Evolutionary conservation across 2,797 vertebrate species (phyloP).

Genomic region (Fringilla coelebs): DNA sequence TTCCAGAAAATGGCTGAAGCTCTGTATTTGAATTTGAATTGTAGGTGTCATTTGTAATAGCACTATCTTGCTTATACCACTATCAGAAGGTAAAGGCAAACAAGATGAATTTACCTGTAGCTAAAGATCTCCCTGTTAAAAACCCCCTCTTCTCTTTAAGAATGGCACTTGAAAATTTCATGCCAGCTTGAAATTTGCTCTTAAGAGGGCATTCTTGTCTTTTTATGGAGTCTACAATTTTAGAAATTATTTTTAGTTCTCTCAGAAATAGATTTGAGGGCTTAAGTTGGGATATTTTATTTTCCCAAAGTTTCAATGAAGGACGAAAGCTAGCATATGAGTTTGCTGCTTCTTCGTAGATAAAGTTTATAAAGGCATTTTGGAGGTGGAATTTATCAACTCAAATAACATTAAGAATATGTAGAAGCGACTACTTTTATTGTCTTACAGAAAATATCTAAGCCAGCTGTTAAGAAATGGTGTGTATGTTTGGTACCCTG

Average conservation of each 20-base stretch:
- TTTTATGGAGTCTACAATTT: not conserved
- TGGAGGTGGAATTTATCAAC: not conserved
- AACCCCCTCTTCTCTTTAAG: not conserved
- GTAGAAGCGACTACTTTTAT: not conserved
- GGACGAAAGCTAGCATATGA: not conserved
- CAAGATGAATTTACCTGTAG: not conserved
- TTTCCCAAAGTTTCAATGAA: not conserved
- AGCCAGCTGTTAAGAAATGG: not conserved
- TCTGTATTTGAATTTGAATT: not conserved
- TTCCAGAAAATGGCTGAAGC: not conserved
- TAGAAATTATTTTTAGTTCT: not conserved
- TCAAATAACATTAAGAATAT: not conserved
- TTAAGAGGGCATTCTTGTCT: not conserved
- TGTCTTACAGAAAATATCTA: not conserved
- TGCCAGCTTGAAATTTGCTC: not conserved
- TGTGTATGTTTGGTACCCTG: not conserved
- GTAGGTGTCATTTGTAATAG: not conserved
- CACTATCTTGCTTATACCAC: not conserved
- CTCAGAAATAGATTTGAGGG: not conserved
- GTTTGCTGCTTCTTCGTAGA: not conserved
- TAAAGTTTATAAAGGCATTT: not conserved
- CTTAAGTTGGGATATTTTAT: not conserved
- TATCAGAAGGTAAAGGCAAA: not conserved
- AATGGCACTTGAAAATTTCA: not conserved
- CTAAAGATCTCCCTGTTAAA: not conserved